Base-by-base conservation (phyloP, 2,888 invertebrate species). In the Tuberolachnus salignus region DNA sequence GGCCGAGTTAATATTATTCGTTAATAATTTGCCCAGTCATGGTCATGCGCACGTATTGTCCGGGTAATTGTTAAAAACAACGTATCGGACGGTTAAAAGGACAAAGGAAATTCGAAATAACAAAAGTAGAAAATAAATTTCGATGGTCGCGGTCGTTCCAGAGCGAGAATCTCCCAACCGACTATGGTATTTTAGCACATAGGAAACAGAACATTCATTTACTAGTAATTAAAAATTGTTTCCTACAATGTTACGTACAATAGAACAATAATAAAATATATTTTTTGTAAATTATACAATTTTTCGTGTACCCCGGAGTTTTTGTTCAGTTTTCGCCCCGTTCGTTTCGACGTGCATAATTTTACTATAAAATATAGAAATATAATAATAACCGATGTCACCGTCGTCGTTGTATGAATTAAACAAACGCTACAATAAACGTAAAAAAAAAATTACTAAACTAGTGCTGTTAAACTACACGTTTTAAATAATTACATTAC, bases 321-420 rank as follows among this genome's bases (percentile, higher is more conserved):
- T n/a, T n/a, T n/a, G n/a, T n/a, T n/a, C n/a, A n/a, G 3, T 71
- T 57, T 26, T n/a, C 16, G 11, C 44, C 46, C n/a, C 13, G 13
- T 71, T 59, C n/a, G 26, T 46, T 59, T 57, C 3, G 6, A 55
- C 19, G 53, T 23, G 44, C 42, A 57, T 59, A 26, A 71, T 71
- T 71, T 57, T 6, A 44, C 16, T 57, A 59, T 59, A 57, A 46
- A 71, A 71, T n/a, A 34, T 34, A 34, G 6, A 4, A 34, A 34
- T 34, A 6, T 71, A 59, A 46, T 71, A 71, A 46, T n/a, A 46
- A 59, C 57, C n/a, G 13, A 71, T 57, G 57, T 11, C 3, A 23
- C n/a, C 26, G 11, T 2, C 11, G 57, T 57, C 34, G 6, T 2
- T n/a, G 57, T 44, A 46, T 46, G 23, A 57, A n/a, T 70, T 53